Conservation (phyloP, 2,797 vertebrate genomes). For the Coendou prehensilis region DNA sequence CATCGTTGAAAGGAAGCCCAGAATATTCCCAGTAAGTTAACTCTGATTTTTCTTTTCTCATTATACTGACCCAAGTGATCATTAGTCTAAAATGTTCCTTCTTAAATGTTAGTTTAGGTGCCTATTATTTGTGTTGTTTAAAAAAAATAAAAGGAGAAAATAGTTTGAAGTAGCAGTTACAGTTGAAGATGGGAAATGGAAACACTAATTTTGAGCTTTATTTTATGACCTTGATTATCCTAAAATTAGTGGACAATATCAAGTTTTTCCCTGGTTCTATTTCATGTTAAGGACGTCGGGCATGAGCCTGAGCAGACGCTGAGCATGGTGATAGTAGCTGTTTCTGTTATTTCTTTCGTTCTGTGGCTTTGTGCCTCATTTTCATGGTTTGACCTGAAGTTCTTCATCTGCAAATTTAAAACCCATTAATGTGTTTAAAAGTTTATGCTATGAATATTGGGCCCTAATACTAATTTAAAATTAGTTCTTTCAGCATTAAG, state of each 20-base stretch:
- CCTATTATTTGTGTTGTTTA: not conserved
- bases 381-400: slow-evolving; percentile 29
- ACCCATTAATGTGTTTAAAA: slow-evolving; percentile 43
- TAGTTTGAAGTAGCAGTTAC: not conserved
- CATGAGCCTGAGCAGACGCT: not conserved
- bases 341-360: slow-evolving; percentile 52
- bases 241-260: slow-evolving; percentile 16
- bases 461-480: slow-evolving; percentile 48
- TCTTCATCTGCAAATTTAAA: slow-evolving; percentile 32
- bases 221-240: not conserved
- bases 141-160: not conserved
- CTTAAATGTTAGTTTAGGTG: slow-evolving; percentile 39
- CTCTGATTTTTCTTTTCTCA: slow-evolving; percentile 24
- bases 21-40: slow-evolving; percentile 94
- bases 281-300: not conserved
- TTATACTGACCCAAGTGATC: slow-evolving; percentile 10
- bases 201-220: slow-evolving; percentile 22
- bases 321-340: not conserved
- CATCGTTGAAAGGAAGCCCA: slow-evolving; percentile 90
- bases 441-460: slow-evolving; percentile 49
- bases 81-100: slow-evolving; percentile 61
- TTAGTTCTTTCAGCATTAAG: slow-evolving; percentile 47
- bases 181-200: slow-evolving; percentile 5
- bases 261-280: slow-evolving; percentile 6
- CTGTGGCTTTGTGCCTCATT: not conserved